Percentiles rank a stretch among this genome's conserved stretches.
These are phyloP conservation scores for Sturmia bella DNA, from an alignment of 2,888 invertebrate genomes.

Conservation along the genomic window DNA sequence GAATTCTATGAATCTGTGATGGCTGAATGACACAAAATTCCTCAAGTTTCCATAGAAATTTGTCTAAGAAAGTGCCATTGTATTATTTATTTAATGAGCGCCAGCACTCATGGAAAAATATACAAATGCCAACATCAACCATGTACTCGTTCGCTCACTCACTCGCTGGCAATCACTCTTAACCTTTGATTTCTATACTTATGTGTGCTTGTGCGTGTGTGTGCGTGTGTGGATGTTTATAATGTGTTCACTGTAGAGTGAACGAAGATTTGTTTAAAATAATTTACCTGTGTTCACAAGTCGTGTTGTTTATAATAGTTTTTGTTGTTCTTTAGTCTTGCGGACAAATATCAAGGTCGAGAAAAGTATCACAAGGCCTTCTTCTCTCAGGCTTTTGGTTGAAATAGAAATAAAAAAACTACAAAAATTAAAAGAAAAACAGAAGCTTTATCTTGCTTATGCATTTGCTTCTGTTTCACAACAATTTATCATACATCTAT, in stretches of 20 bases:
- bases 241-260: slow-evolving; percentile 30
- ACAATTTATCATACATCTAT: not conserved
- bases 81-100: slow-evolving; percentile 12
- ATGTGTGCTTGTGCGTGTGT: not conserved
- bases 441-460: slow-evolving; percentile 1
- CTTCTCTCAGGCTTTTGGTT: slow-evolving; percentile 41
- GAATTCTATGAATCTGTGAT: too few relatives aligned
- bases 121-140: slow-evolving; percentile 9
- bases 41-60: too few relatives aligned
- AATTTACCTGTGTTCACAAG: slow-evolving; percentile 57
- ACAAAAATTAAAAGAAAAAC: slow-evolving; percentile 16
- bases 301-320: slow-evolving; percentile 28
- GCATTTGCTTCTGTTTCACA: too few relatives aligned
- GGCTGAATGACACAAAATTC: too few relatives aligned
- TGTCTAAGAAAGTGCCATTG: not conserved
- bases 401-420: not conserved
- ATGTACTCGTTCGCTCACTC: not conserved
- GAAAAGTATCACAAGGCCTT: slow-evolving; percentile 67
- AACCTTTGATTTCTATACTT: slow-evolving; percentile 12
- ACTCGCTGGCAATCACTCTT: not conserved
- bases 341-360: slow-evolving; percentile 67
- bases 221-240: too few relatives aligned
- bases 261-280: slow-evolving; percentile 52
- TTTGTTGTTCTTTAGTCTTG: slow-evolving; percentile 47
- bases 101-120: slow-evolving; percentile 15